Evolutionary conservation across 2,888 invertebrate genomes (phyloP), one percentile per base, ranked within the genome.

Genomic region (Noctua janthina): DNA sequence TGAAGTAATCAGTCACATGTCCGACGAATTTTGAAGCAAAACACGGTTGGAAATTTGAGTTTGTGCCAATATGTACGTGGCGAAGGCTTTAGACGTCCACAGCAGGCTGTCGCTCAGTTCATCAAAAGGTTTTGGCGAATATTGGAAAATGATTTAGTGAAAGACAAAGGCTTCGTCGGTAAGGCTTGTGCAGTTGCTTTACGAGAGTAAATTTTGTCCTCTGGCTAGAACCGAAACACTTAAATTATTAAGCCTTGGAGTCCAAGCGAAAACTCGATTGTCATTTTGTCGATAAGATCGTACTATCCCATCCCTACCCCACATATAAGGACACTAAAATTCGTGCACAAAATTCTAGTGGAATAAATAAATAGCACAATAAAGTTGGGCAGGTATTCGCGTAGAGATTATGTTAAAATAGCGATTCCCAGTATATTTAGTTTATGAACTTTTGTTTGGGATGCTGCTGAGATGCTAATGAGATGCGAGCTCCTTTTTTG

Each of bases 271-370:
- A n/a, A 39, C 0, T 68, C 46, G 68, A 59, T 73, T n/a, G 5
- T 56, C 0, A 51, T 70, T 72, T 72, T 72, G 89, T 87, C 87
- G 85, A 87, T 77, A 80, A 76, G 10, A n/a, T 39, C 66, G 29
- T 6, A n/a, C 35, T 11, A 1, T 74, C 81, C 73, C 88, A 79
- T 73, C 88, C 73, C 82, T 89, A 84, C 3, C 11, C 11, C 81
- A 89, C 88, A 88, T 89, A 89, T 89, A 89, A 89, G 89, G 85
- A 89, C 84, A 89, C 89, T 89, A 89, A 89, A 89, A 89, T 89
- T 89, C 86, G 85, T 89, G 89, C 88, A 84, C 89, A 89, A 87
- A 88, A 89, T 88, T 88, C 89, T 85, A 88, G 89, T 88, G 89
- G 89, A 89, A 89, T 89, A 89, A 89, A 89, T 89, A 89, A 89